Evolutionary conservation across 2,888 invertebrate genomes (phyloP).

Genomic region (Sinotaia quadrata): DNA sequence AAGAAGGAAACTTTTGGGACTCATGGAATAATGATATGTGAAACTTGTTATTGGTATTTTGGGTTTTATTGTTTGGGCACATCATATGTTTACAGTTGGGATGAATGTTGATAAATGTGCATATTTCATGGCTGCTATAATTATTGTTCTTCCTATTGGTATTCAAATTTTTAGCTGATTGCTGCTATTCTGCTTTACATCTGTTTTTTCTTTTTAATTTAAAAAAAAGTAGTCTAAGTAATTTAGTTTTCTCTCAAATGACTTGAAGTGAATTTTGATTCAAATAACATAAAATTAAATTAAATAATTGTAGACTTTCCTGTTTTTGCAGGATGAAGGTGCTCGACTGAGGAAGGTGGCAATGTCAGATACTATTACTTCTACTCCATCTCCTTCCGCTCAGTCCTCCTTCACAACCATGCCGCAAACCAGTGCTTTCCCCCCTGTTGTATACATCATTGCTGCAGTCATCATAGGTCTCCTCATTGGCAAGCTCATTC

Average conservation of each 20-base stretch:
- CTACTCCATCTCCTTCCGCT: slow-evolving; percentile 46
- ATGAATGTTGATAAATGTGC: slow-evolving; percentile 88
- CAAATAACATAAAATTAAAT: too few relatives aligned
- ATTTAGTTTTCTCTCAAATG: too few relatives aligned
- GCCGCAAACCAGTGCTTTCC: slow-evolving; percentile 67
- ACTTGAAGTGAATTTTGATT: too few relatives aligned
- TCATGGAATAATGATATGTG: slow-evolving; percentile 87
- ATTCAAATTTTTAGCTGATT: slow-evolving; percentile 87
- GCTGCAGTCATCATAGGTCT: slow-evolving; percentile 59
- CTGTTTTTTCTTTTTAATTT: too few relatives aligned
- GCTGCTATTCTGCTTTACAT: too few relatives aligned
- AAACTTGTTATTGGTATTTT: slow-evolving; percentile 86
- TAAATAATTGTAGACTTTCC: too few relatives aligned
- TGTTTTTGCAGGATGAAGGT: slow-evolving; percentile 66
- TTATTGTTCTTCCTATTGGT: slow-evolving; percentile 89
- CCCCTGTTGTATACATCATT: slow-evolving; percentile 54
- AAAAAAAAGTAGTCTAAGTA: too few relatives aligned
- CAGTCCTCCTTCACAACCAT: slow-evolving; percentile 74
- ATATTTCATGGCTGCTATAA: slow-evolving; percentile 86
- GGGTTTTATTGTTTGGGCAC: too few relatives aligned
- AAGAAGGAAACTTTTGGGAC: slow-evolving; percentile 84
- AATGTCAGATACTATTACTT: slow-evolving; percentile 65
- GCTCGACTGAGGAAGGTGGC: slow-evolving; percentile 67
- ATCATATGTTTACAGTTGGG: too few relatives aligned
- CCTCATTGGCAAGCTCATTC: slow-evolving; percentile 59